Base-by-base conservation (phyloP, 2,113 vertebrate genomes). In the Pelecanoides urinatrix region DNA sequence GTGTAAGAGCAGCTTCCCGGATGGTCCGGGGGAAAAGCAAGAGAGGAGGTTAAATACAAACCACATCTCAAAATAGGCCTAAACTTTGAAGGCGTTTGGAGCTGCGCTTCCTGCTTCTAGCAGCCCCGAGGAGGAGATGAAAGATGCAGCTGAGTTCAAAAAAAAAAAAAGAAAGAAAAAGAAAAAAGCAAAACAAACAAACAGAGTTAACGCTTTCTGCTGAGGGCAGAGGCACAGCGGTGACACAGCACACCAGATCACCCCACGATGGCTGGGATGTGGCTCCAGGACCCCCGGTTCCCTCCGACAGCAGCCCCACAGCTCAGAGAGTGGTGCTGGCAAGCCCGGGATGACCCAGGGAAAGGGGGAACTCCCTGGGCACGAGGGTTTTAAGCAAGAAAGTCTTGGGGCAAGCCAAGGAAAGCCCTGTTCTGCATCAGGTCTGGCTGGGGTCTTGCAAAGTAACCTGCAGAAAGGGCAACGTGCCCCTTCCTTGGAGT, bases 51-150 rank as follows among this genome's bases (percentile, higher is more conserved):
- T 82, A 70, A 90, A 94, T 50, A 63, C 12, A 93, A 97, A 96
- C 96, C 96, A 36, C 96, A 92, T 55, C 95, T 96, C 90, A 83
- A 94, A 96, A 96, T 95, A 95, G 86, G 71, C 26, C 81, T 55
- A 0, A 76, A 36, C 72, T 96, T 74, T 71, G 95, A 92, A 50
- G 63, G 79, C 5, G 3, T 58, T 93, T 67, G 95, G 95, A 95
- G 90, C 90, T 29, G 78, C 0, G 30, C 44, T 96, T 94, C 96
- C 96, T 96, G 92, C 90, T 92, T 86, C 4, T 11, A 77, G 88
- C 90, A 27, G 87, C 79, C 47, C 15, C 3, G 1, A 74, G 71
- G 34, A 76, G 65, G 83, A 95, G 93, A 93, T 86, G 70, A 93
- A 94, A 94, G 96, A 90, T 80, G 78, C 71, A 88, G 74, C 66